phyloP scores from a whole-genome alignment of 1,140 invertebrate genomes.

The Ridgeia piscesae region DNA sequence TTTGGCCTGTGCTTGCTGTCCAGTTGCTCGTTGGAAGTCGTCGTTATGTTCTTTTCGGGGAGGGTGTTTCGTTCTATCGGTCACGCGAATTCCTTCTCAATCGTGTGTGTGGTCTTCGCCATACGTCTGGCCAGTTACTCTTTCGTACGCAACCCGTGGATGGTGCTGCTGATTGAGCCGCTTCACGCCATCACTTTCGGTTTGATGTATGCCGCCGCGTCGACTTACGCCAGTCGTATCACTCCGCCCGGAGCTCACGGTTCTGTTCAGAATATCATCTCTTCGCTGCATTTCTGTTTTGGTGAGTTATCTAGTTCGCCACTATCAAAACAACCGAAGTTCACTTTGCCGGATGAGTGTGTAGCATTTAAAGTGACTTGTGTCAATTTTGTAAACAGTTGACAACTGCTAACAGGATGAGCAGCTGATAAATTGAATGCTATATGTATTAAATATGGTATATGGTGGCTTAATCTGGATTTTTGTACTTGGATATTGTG shows the following conservation, averaged over 20 bases:
- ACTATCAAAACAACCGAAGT: too few relatives aligned
- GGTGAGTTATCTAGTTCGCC: slow-evolving; percentile 33
- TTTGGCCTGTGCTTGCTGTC: slow-evolving; percentile 79
- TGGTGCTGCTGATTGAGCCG: slow-evolving; percentile 79
- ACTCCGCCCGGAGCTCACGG: slow-evolving; percentile 81
- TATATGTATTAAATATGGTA: too few relatives aligned
- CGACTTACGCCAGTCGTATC: slow-evolving; percentile 82
- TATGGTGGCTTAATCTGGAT: too few relatives aligned
- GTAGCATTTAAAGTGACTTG: background rate
- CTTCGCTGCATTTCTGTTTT: slow-evolving; percentile 66
- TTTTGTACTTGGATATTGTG: too few relatives aligned
- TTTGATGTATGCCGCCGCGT: slow-evolving; percentile 85
- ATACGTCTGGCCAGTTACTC: slow-evolving; percentile 82
- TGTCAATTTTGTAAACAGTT: too few relatives aligned
- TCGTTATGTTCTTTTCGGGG: slow-evolving; percentile 75
- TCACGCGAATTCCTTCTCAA: slow-evolving; percentile 77
- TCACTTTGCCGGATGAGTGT: background rate
- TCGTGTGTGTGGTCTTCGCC: slow-evolving; percentile 75
- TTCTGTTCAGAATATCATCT: slow-evolving; percentile 79
- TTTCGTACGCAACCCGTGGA: slow-evolving; percentile 74
- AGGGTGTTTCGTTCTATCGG: slow-evolving; percentile 79
- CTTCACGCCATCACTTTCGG: slow-evolving; percentile 86
- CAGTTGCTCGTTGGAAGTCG: slow-evolving; percentile 83
- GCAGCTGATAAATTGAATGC: too few relatives aligned
- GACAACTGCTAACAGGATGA: too few relatives aligned